Base-by-base conservation (phyloP, 2,888 invertebrate genomes). In the Alviniconcha strummeri region DNA sequence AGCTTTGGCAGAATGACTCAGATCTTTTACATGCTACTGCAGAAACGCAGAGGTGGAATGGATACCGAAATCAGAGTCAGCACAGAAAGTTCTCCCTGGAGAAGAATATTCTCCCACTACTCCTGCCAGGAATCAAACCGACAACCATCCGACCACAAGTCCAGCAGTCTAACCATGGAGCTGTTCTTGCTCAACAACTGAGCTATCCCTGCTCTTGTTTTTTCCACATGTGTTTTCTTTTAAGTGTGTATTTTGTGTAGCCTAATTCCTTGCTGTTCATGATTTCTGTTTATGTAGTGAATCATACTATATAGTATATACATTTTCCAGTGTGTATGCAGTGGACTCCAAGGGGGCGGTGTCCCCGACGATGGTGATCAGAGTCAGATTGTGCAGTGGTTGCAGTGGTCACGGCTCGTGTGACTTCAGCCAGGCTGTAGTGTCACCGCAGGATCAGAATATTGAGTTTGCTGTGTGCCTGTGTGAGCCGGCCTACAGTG, bases 351-450 rank as follows among this genome's bases (percentile, higher is more conserved):
- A 74, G 15, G 60, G 72, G 5, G 78, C 78, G 15, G 74, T 69
- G 17, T 79, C 85, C 36, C 82, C 85, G 13, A 11, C 54, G 17
- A 52, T 69, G 5, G 83, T 71, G 0, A 56, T 85, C 13, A 55
- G 75, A 54, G 67, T 85, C 9, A 57, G 80, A 17, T 9, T 80
- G 54, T 85, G 85, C 74, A 79, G 76, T 7, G 79, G 77, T 4
- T 85, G 85, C 67, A 83, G 56, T 13, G 56, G 52, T n/a, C 71
- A 82, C 54, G 85, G 84, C 0, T 7, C 69, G 4, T 85, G 85
- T 78, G 78, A 83, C 82, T 77, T 60, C 55, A 55, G 36, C 17
- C 5, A 17, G n/a, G 15, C 56, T 17, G 15, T 17, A 17, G 2
- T 9, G 17, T 76, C 76, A 15, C 8, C n/a, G 13, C 36, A 36